Evolutionary conservation across 37 sponge, comb jelly and placozoan genomes (phyloP).

Genomic region (Oopsacas minuta): DNA sequence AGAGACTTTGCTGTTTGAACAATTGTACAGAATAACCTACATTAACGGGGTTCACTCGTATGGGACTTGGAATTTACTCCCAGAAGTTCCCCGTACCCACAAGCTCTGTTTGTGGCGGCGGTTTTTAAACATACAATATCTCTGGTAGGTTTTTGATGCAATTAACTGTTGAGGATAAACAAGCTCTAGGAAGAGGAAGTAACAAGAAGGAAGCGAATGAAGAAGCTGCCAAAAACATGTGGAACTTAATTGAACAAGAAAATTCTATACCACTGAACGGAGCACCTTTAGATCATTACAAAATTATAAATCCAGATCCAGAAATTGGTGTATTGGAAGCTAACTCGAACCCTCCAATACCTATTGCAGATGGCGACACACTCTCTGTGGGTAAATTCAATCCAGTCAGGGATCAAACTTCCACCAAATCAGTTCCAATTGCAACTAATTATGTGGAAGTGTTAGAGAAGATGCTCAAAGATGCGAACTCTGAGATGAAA

Average conservation of each 20-base stretch:
- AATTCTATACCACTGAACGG: background rate
- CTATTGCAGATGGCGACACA: background rate
- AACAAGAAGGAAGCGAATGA: conserved; percentile 5
- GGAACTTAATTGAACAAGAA: background rate
- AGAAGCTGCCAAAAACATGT: background rate
- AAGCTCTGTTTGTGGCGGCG: too few relatives aligned
- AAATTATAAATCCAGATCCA: background rate
- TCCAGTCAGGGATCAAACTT: background rate
- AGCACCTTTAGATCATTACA: background rate
- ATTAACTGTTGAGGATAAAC: background rate
- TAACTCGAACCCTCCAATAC: background rate
- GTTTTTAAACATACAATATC: too few relatives aligned
- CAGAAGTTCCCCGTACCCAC: too few relatives aligned
- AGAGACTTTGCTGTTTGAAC: too few relatives aligned
- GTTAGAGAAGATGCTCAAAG: background rate
- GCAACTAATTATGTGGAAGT: background rate
- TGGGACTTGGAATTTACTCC: too few relatives aligned
- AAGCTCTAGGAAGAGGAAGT: background rate
- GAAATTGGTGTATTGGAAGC: background rate
- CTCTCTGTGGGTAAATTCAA: background rate
- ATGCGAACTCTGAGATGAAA: background rate
- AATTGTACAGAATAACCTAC: too few relatives aligned
- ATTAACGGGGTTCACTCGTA: too few relatives aligned
- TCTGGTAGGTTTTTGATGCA: background rate
- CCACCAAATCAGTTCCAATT: background rate